Conservation (phyloP, 1,140 invertebrate species). For the Ceratitis capitata region DNA sequence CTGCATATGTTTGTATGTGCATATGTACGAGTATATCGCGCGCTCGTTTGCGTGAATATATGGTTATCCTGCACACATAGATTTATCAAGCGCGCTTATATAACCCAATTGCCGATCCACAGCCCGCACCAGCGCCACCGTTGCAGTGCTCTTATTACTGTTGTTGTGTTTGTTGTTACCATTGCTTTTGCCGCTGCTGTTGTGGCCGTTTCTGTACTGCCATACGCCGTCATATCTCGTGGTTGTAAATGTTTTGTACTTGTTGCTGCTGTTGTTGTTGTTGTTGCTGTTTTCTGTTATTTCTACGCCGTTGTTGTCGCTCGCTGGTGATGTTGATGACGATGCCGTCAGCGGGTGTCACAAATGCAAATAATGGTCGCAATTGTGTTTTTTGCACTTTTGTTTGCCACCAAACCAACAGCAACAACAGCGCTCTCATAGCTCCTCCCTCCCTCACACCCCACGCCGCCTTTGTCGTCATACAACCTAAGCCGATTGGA, state of each 20-base stretch:
- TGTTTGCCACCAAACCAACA: not conserved
- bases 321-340: conserved; percentile 32
- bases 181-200: too few species aligned
- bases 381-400: conserved; percentile 17
- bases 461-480: not conserved
- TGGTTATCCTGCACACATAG: not conserved
- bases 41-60: not conserved
- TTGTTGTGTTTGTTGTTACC: too few species aligned
- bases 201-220: not conserved
- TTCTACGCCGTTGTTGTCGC: conserved; percentile 1
- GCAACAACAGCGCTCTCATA: not conserved
- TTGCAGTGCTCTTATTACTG: too few species aligned
- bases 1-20: too few species aligned
- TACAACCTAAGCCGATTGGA: not conserved
- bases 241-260: conserved; percentile 21
- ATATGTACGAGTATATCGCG: too few species aligned
- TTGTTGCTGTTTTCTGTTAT: conserved; percentile 23
- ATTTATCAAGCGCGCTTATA: not conserved
- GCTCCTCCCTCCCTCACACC: not conserved
- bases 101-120: not conserved
- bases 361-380: conserved; percentile 41
- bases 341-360: conserved; percentile 37
- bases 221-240: not conserved
- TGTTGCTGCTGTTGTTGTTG: conserved; percentile 2
- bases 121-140: not conserved